A percentile compares a stretch with the other conserved stretches of the same genome.
These are phyloP conservation scores for Oedothorax gibbosus DNA, from an alignment of 1,140 invertebrate genomes.

Conservation along the genomic window DNA sequence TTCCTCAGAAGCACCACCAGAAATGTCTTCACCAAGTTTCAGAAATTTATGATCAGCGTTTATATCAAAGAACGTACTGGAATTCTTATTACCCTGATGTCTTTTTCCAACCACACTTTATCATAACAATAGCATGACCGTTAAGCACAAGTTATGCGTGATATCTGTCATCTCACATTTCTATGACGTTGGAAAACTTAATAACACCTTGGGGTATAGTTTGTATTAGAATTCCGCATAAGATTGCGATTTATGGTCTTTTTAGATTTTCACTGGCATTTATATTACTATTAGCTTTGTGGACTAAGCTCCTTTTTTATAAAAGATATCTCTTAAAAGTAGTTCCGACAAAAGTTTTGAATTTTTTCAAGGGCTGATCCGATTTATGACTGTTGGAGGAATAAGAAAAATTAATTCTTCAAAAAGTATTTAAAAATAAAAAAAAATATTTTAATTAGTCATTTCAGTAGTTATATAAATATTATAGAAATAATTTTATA, in stretches of 20 bases:
- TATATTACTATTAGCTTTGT: too few species aligned
- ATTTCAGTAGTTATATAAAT: too few species aligned
- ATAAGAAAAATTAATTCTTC: too few species aligned
- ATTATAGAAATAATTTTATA: too few species aligned
- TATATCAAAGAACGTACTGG: slow-evolving; percentile 10
- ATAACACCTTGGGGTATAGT: slow-evolving; percentile 9
- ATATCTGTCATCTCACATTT: background rate
- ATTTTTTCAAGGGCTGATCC: too few species aligned
- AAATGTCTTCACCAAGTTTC: background rate
- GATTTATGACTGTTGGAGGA: too few species aligned
- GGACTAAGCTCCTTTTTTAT: too few species aligned
- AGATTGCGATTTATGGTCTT: slow-evolving; percentile 19
- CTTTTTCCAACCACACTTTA: slow-evolving; percentile 10
- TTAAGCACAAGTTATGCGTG: slow-evolving; percentile 13
- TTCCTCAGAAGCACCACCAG: background rate
- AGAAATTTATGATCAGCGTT: slow-evolving; percentile 30
- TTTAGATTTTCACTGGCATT: background rate
- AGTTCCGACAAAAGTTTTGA: too few species aligned
- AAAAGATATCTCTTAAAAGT: too few species aligned
- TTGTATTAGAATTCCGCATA: slow-evolving; percentile 15
- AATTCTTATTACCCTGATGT: slow-evolving; percentile 16
- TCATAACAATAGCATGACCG: slow-evolving; percentile 15
- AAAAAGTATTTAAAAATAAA: too few species aligned
- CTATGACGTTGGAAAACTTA: slow-evolving; percentile 19
- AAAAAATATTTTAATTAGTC: too few species aligned